These are phyloP conservation scores for Drosophila rhopaloa DNA, from an alignment of 1,140 invertebrate species.

Conservation along the genomic window DNA sequence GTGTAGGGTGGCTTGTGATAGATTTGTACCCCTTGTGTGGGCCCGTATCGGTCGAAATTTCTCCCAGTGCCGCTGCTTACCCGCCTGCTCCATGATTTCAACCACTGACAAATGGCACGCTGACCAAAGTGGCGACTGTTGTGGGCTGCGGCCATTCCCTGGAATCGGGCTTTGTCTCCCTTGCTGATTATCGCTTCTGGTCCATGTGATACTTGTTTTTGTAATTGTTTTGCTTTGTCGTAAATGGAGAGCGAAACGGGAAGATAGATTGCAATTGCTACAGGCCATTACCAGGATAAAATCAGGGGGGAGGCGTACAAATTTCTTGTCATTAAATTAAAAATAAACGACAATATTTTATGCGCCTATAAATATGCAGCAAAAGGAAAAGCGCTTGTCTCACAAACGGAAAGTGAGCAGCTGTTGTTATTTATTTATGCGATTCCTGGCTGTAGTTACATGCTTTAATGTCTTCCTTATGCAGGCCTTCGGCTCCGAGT, in stretches of 20 bases:
- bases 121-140: constrained; percentile 47
- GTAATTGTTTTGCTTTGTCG: constrained; percentile 79
- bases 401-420: constrained; percentile 65
- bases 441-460: constrained; percentile 50
- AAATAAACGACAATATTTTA: constrained; percentile 84
- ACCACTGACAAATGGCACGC: constrained; percentile 63
- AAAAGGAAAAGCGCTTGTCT: constrained; percentile 39
- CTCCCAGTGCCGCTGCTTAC: not conserved
- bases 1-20: too few relatives aligned
- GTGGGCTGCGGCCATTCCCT: not conserved
- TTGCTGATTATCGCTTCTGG: constrained; percentile 65
- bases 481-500: constrained; percentile 27
- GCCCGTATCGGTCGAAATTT: not conserved
- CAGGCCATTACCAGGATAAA: constrained; percentile 75
- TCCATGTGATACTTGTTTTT: constrained; percentile 76
- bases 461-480: constrained; percentile 68
- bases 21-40: too few relatives aligned
- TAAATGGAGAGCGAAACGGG: constrained; percentile 66
- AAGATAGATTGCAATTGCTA: constrained; percentile 81
- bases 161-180: constrained; percentile 18
- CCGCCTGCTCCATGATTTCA: not conserved
- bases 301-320: constrained; percentile 37
- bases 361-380: constrained; percentile 80
- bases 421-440: constrained; percentile 77
- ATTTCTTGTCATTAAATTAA: constrained; percentile 83